Conservation (phyloP, 1,140 invertebrate species). For the Aricia agestis region DNA sequence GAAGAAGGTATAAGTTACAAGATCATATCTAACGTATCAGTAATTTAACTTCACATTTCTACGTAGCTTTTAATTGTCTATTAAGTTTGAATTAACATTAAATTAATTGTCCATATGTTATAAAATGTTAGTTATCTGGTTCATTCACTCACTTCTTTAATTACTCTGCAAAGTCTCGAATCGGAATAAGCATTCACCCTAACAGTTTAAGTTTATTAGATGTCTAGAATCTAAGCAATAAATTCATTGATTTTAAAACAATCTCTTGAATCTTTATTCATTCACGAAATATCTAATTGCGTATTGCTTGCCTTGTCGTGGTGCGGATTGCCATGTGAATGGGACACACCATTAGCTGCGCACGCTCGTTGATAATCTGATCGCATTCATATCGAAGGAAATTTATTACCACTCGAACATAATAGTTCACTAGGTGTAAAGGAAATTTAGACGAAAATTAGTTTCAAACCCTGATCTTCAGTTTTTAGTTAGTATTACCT, state of each 20-base stretch:
- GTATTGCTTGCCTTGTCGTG: conserved; percentile 31
- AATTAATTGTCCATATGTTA: too few species aligned
- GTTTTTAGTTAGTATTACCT: too few species aligned
- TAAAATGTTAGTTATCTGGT: too few species aligned
- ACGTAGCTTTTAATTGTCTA: conserved; percentile 26
- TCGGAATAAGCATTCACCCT: conserved; percentile 30
- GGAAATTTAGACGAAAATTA: not conserved
- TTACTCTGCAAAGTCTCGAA: too few species aligned
- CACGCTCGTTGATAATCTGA: conserved; percentile 19
- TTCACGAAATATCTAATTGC: conserved; percentile 1
- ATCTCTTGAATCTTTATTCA: not conserved
- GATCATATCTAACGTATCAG: not conserved
- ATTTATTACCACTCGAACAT: not conserved
- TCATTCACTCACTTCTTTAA: too few species aligned
- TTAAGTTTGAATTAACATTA: too few species aligned
- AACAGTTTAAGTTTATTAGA: not conserved
- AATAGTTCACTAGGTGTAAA: not conserved
- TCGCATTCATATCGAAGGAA: conserved; percentile 20
- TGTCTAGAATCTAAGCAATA: not conserved
- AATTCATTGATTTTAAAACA: not conserved
- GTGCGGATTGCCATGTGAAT: conserved; percentile 50
- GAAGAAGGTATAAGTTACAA: too few species aligned
- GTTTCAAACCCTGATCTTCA: too few species aligned
- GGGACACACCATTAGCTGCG: conserved; percentile 20
- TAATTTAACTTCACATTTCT: not conserved